Evolutionary conservation across 23 tunicate genomes (phyloP).

Genomic region (Trididemnum nubilum): DNA sequence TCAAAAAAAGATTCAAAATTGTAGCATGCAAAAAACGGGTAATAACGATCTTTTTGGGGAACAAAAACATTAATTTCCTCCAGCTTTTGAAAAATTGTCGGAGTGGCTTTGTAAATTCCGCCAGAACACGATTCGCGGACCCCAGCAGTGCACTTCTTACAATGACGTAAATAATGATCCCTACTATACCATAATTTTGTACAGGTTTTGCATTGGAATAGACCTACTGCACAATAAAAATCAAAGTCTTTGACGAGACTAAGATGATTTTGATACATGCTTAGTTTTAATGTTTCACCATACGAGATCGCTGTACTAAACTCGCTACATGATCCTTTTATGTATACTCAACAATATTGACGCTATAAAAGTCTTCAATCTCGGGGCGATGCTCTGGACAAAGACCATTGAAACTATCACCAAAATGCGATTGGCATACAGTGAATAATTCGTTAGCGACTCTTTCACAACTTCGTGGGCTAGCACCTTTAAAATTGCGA

Average conservation of each 20-base stretch:
- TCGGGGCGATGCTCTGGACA: not conserved
- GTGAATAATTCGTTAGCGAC: not conserved
- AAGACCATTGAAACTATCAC: not conserved
- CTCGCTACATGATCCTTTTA: not conserved
- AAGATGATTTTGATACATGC: not conserved
- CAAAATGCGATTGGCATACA: not conserved
- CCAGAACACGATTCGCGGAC: not conserved
- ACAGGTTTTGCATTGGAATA: not conserved
- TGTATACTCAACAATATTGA: not conserved
- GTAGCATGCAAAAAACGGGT: not conserved
- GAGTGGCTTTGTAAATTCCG: not conserved
- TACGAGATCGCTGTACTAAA: not conserved
- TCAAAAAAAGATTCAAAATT: not conserved
- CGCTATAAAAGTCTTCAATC: not conserved
- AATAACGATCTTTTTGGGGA: not conserved
- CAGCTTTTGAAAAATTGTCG: not conserved
- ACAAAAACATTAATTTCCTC: not conserved
- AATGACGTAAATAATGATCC: not conserved
- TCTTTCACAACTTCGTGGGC: not conserved
- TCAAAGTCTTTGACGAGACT: not conserved
- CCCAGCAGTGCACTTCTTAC: not conserved
- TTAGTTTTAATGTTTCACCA: not conserved
- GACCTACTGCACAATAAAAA: not conserved
- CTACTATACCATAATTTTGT: not conserved
- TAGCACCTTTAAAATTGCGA: not conserved